Percentiles rank a stretch among this genome's conserved stretches.
Evolutionary conservation across 1,140 invertebrate species (phyloP).

Genomic region (Maconellicoccus hirsutus): DNA sequence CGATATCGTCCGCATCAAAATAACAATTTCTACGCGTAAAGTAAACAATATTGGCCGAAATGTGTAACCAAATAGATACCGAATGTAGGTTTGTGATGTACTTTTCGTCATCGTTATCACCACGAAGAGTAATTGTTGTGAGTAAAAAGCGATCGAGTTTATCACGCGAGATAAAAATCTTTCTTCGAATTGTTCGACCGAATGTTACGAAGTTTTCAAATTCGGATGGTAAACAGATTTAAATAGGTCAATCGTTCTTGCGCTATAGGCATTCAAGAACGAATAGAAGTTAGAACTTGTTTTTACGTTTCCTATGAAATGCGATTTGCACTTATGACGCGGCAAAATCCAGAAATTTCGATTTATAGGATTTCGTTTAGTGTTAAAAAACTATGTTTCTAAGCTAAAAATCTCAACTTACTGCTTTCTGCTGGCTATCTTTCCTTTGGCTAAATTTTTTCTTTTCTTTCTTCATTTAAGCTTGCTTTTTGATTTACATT

Average conservation of each 20-base stretch:
- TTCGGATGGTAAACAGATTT: constrained; percentile 2
- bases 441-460: constrained; percentile 12
- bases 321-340: neutral
- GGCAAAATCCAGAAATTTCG: neutral
- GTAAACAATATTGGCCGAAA: too few relatives aligned
- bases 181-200: neutral
- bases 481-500: neutral
- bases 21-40: too few relatives aligned
- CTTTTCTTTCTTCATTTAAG: constrained; percentile 20
- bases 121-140: too few relatives aligned
- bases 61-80: too few relatives aligned
- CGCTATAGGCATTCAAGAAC: constrained; percentile 3
- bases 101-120: too few relatives aligned
- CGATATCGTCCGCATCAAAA: too few relatives aligned
- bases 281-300: neutral
- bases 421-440: constrained; percentile 12
- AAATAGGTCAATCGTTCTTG: neutral
- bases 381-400: too few relatives aligned
- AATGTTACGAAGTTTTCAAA: neutral
- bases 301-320: neutral
- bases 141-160: too few relatives aligned
- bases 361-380: neutral
- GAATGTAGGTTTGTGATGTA: too few relatives aligned
- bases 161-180: too few relatives aligned
- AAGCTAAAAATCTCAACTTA: neutral